Conservation (phyloP, 2,888 invertebrate species). For the Luffia ferchaultella region DNA sequence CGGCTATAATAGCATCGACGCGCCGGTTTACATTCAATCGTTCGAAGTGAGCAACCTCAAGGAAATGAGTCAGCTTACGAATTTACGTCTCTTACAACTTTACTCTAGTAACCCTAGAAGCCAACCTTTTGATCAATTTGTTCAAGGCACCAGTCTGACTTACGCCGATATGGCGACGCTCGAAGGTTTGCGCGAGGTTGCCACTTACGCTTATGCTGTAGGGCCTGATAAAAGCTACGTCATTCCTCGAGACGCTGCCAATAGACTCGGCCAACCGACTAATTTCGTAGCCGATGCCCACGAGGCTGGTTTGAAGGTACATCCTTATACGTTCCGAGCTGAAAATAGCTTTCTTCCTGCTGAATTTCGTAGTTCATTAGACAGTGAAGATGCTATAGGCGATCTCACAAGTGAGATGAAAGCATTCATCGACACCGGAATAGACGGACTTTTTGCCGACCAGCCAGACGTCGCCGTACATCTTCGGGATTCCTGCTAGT, state of each 20-base stretch:
- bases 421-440: slow-evolving; percentile 38
- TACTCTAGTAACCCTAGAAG: slow-evolving; percentile 22
- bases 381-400: slow-evolving; percentile 30
- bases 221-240: slow-evolving; percentile 49
- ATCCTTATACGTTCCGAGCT: slow-evolving; percentile 50
- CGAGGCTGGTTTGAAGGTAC: slow-evolving; percentile 43
- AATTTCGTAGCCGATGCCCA: slow-evolving; percentile 43
- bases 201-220: slow-evolving; percentile 45
- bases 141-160: slow-evolving; percentile 32
- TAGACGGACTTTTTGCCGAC: slow-evolving; percentile 49
- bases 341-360: slow-evolving; percentile 42
- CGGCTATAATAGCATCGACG: slow-evolving; percentile 32
- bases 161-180: slow-evolving; percentile 45
- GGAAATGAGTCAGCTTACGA: slow-evolving; percentile 38
- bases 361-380: slow-evolving; percentile 32
- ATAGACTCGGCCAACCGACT: slow-evolving; percentile 32
- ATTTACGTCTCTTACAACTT: slow-evolving; percentile 41
- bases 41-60: slow-evolving; percentile 51
- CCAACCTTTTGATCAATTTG: slow-evolving; percentile 39
- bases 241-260: slow-evolving; percentile 35
- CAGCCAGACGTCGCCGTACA: slow-evolving; percentile 42
- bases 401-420: slow-evolving; percentile 35
- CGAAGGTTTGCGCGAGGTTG: slow-evolving; percentile 40
- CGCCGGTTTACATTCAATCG: slow-evolving; percentile 49
- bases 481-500: slow-evolving; percentile 27